Conservation (phyloP, 2,797 vertebrate genomes). For the Geotria australis region DNA sequence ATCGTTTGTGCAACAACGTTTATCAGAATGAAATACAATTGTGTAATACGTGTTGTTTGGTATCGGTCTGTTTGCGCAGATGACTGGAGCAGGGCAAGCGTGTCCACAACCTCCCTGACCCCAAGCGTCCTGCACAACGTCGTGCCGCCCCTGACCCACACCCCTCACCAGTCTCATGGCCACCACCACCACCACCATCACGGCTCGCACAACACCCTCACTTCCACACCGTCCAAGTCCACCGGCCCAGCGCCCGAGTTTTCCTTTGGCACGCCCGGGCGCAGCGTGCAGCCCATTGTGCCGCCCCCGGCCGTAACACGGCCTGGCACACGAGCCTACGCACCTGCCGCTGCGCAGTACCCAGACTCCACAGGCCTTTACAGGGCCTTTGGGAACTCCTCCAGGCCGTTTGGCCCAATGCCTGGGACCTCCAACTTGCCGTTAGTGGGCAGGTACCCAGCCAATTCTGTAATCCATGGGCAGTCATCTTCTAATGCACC, state of each 20-base stretch:
- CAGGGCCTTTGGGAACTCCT: too few species aligned
- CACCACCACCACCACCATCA: background rate
- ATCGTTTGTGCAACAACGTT: too few species aligned
- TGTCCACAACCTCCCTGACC: conserved; percentile 26
- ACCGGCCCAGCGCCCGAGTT: conserved; percentile 69
- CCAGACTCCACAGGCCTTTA: too few species aligned
- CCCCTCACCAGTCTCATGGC: conserved; percentile 4
- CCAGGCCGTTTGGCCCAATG: too few species aligned
- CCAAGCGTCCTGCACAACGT: conserved; percentile 17
- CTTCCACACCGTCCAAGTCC: conserved; percentile 57
- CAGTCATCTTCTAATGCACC: too few species aligned
- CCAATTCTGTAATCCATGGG: too few species aligned
- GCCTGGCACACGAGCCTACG: too few species aligned
- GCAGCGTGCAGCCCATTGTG: conserved; percentile 31
- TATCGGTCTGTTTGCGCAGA: conserved; percentile 8
- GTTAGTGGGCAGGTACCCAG: too few species aligned
- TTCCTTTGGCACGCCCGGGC: conserved; percentile 55
- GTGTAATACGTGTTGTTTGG: too few species aligned
- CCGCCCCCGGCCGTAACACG: conserved; percentile 9
- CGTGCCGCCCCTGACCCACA: conserved; percentile 12
- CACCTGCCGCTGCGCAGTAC: too few species aligned
- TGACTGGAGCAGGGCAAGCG: conserved; percentile 50
- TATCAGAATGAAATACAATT: too few species aligned
- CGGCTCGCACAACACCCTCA: conserved; percentile 17
- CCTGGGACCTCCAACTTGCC: too few species aligned